A percentile compares a stretch with the other conserved stretches of the same genome.
Conservation (phyloP, 2,888 invertebrate genomes). For the Adelphocoris suturalis region DNA sequence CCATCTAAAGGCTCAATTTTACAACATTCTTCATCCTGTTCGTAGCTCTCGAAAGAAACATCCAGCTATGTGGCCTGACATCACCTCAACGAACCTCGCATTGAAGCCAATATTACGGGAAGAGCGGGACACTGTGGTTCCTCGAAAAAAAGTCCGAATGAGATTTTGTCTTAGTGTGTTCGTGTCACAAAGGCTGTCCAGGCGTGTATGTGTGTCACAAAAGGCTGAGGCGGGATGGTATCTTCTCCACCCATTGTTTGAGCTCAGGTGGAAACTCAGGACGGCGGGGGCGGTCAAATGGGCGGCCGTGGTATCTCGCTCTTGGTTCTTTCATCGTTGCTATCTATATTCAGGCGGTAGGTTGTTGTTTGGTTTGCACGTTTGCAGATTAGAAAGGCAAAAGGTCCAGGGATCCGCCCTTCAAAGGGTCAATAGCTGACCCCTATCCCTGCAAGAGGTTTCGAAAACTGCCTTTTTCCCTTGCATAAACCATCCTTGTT, state of each 20-base stretch:
- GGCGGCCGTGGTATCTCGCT: not conserved
- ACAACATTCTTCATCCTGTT: no score
- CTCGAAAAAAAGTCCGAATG: conserved; percentile 17
- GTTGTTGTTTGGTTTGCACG: conserved; percentile 28
- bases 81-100: not conserved
- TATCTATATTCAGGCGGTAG: conserved; percentile 36
- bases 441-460: conserved; percentile 13
- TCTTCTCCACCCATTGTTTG: not conserved
- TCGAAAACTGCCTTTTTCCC: not conserved
- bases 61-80: no score
- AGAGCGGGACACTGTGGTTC: not conserved
- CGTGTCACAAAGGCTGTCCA: not conserved
- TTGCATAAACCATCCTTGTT: conserved; percentile 36
- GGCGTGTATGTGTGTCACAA: not conserved
- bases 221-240: not conserved
- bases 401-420: not conserved
- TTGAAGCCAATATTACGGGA: conserved; percentile 1
- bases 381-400: conserved; percentile 18
- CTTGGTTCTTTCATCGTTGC: conserved; percentile 30
- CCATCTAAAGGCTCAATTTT: no score
- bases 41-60: no score
- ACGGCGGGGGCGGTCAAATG: conserved; percentile 21
- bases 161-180: not conserved
- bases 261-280: conserved; percentile 20
- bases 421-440: conserved; percentile 26